Evolutionary conservation across 2,113 vertebrate species (phyloP), one percentile per base, ranked within the genome.

Genomic region (Fulica atra): DNA sequence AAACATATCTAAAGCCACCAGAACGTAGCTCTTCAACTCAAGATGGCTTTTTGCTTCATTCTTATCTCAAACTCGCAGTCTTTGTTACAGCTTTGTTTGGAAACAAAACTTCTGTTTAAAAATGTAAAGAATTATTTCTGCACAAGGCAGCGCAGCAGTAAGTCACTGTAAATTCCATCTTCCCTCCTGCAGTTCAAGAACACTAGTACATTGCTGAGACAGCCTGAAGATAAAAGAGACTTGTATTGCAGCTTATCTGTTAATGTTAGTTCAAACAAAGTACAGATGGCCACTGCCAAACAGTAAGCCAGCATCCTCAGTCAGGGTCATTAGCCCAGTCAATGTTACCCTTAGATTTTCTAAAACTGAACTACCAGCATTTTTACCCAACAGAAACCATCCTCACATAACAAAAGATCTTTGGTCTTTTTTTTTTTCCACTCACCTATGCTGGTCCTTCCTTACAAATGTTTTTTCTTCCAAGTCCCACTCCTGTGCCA

Each of bases 401-500:
- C 35, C 76, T 26, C 23, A 10, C 1, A 17, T 4, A 25, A n/a
- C 1, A 4, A 0, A 2, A 61, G 57, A 54, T 21, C n/a, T 87
- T 46, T 61, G 33, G 42, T n/a, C 36, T 63, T 70, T 19, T 46
- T 19, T 19, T 44, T 42, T 42, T 42, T 42, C 77, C 13, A 97
- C 99, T 98, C 88, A 99, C 99, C 99, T 99, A 95, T 98, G 98
- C 97, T 99, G 99, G 95, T 99, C 99, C 96, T 98, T 98, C 96
- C 98, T 98, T 73, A 98, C 98, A 36, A 98, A 99, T 10, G 98
- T 96, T 81, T 99, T 98, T 51, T 99, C 99, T 5, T 99, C 99
- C 48, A 99, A 98, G 80, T 99, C 99, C 98, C 99, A 99, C 94
- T 99, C 99, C 69, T 99, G 99, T 88, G 98, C 98, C 92, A 99